These are phyloP conservation scores for Bettongia penicillata DNA, from an alignment of 2,113 vertebrate species.

Conservation along the genomic window DNA sequence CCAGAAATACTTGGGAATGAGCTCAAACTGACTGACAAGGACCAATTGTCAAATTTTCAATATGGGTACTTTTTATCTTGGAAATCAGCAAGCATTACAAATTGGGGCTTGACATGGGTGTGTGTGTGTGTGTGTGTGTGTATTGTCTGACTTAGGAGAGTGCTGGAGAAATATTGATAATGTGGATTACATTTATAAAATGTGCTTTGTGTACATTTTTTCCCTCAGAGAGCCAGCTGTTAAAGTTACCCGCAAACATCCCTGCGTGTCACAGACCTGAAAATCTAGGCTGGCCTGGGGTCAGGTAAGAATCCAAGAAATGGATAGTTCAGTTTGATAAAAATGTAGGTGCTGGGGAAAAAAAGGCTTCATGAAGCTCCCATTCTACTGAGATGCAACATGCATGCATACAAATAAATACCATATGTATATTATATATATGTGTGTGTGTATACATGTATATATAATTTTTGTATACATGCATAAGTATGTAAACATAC, in stretches of 20 bases:
- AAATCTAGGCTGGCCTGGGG: not conserved
- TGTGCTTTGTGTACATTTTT: not conserved
- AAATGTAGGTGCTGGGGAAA: not conserved
- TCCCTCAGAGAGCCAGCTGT: not conserved
- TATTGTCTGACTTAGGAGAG: not conserved
- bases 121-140: no score
- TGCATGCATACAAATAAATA: not conserved
- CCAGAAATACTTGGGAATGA: not conserved
- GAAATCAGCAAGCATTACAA: not conserved
- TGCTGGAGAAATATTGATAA: not conserved
- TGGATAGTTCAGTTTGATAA: not conserved
- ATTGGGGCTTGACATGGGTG: not conserved
- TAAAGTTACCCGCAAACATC: not conserved
- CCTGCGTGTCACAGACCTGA: not conserved
- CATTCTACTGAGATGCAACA: not conserved
- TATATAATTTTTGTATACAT: no score
- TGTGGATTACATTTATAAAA: not conserved
- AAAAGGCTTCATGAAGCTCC: not conserved
- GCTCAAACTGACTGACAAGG: not conserved
- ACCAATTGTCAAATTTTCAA: not conserved
- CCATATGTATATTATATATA: not conserved
- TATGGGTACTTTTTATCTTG: not conserved
- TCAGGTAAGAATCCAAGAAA: not conserved
- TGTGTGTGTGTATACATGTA: no score
- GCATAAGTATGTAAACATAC: not conserved